Base-by-base conservation (phyloP, 2,113 vertebrate species). In the Sprattus sprattus region DNA sequence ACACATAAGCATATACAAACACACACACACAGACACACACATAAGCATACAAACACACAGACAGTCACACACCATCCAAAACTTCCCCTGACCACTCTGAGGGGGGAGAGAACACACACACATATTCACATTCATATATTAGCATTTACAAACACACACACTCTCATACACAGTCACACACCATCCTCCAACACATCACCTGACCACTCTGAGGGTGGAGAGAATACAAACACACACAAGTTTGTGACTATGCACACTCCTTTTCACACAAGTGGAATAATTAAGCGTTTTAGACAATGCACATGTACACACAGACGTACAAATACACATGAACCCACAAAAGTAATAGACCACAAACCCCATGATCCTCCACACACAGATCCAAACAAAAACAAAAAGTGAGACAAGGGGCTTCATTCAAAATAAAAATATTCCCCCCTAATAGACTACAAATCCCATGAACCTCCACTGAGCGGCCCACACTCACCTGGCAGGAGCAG, bases 21-120 rank as follows among this genome's bases (percentile, higher is more conserved):
- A 60, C 54, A 60, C 54, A 60, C 54, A 60, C 54, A 60, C 54
- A 57, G 4, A 57, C 54, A 57, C 54, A 16, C 46, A 39, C 39
- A 39, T 11, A 11, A 4, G 9, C 54, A 57, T 11, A 57, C 54
- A 57, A 98, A 89, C 98, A 99, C 91, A 99, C 54, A 60, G 0
- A 60, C 54, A 99, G 93, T 99, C 98, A 87, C 98, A 99, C 82
- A 99, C 98, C 98, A 99, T 99, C 89, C 98, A 96, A 83, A 98
- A 99, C 97, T 98, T 97, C 88, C 99, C 98, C 32, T 96, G 96
- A 2, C 98, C 97, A 4, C 92, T 97, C 98, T 99, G 39, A 39
- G 39, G 39, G 39, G 98, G 99, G 87, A 97, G 52, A 57, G 16
- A 92, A 96, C 54, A 57, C 54, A 57, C 54, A 57, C 54, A 57